Conservation (phyloP, 2,113 vertebrate species). For the Plectropomus leopardus region DNA sequence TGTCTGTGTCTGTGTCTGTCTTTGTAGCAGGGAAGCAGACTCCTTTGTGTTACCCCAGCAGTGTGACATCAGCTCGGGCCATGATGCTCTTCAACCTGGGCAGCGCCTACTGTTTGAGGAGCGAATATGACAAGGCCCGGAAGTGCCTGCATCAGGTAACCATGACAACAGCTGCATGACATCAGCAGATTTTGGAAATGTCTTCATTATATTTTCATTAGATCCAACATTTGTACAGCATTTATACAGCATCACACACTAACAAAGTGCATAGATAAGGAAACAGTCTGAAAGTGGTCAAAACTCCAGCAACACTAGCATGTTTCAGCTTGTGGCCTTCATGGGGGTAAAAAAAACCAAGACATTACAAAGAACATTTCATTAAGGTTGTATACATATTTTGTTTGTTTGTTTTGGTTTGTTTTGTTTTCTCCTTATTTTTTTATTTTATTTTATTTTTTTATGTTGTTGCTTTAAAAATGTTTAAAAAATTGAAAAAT, state of each 20-base stretch:
- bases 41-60: conserved; percentile 96
- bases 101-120: conserved; percentile 96
- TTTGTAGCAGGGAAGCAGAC: conserved; percentile 93
- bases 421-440: too few relatives aligned
- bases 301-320: not conserved
- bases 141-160: conserved; percentile 97
- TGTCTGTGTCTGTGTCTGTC: conserved; percentile 10
- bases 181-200: not conserved
- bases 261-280: not conserved
- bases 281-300: not conserved
- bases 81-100: conserved; percentile 99
- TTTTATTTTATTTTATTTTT: too few relatives aligned
- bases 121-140: conserved; percentile 98
- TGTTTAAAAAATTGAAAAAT: too few relatives aligned
- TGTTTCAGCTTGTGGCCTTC: too few relatives aligned
- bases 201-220: too few relatives aligned
- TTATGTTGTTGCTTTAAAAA: too few relatives aligned
- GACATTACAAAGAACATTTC: too few relatives aligned
- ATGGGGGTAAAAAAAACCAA: too few relatives aligned
- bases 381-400: too few relatives aligned
- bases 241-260: not conserved
- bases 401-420: too few relatives aligned
- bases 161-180: not conserved
- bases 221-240: too few relatives aligned
- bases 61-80: conserved; percentile 92